These are phyloP conservation scores for Proteles cristata DNA, from an alignment of 2,113 vertebrate species.

Conservation along the genomic window DNA sequence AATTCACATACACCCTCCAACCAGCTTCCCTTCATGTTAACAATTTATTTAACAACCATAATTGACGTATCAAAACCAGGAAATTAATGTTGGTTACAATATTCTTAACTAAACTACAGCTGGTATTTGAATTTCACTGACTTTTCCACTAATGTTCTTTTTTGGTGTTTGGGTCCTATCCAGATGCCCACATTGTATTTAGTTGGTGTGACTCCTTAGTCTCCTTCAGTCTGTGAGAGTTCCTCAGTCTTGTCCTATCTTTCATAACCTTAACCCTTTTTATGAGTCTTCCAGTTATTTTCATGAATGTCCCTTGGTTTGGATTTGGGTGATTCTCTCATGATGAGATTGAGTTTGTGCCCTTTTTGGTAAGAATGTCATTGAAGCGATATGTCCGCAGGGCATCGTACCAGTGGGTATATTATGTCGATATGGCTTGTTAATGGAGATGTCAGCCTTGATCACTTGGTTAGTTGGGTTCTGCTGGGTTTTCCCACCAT, in stretches of 20 bases:
- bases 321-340: neutral
- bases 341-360: neutral
- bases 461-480: neutral
- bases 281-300: neutral
- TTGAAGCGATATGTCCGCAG: neutral
- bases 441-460: neutral
- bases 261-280: neutral
- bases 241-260: neutral
- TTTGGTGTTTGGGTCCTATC: neutral
- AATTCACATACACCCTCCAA: neutral
- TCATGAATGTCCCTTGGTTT: neutral
- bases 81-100: slow-evolving; percentile 14
- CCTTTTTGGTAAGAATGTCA: neutral
- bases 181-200: neutral
- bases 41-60: neutral
- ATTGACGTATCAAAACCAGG: neutral
- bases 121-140: neutral
- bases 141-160: neutral
- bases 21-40: neutral
- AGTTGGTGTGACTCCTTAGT: neutral
- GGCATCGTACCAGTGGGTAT: neutral
- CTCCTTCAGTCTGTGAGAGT: neutral
- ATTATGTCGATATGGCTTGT: neutral
- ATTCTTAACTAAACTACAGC: neutral
- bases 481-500: neutral